Evolutionary conservation across 2,797 vertebrate species (phyloP).

Genomic region (Melanogrammus aeglefinus): DNA sequence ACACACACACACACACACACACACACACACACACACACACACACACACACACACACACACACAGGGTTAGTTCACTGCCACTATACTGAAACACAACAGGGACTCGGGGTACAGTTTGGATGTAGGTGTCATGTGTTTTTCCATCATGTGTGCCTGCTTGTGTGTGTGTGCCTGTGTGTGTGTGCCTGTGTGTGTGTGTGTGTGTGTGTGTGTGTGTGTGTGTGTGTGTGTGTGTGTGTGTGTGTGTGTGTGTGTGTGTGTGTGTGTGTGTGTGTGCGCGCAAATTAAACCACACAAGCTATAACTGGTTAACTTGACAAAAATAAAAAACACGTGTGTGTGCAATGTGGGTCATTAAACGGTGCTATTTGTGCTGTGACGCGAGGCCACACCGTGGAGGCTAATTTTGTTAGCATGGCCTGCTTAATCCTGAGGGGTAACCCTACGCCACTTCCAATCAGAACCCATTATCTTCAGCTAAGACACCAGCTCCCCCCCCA

Average conservation of each 20-base stretch:
- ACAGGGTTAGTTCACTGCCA: no score
- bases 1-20: slow-evolving; percentile 1
- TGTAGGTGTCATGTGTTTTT: no score
- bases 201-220: no score
- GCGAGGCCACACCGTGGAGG: no score
- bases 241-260: no score
- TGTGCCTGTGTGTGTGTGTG: not conserved
- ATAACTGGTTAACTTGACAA: not conserved
- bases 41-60: not conserved
- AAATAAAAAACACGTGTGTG: not conserved
- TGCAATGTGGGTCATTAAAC: no score
- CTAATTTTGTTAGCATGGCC: not conserved
- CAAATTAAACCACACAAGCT: not conserved
- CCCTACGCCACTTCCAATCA: not conserved
- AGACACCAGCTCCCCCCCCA: not conserved
- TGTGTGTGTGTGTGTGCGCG: not conserved
- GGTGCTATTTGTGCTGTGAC: no score
- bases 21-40: not conserved
- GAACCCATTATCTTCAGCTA: not conserved
- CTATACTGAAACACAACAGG: no score
- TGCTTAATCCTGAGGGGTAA: not conserved
- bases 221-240: no score
- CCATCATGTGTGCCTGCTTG: not conserved
- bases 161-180: not conserved
- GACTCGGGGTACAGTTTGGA: no score